Percentiles rank a stretch among this genome's conserved stretches.
These are phyloP conservation scores for Eumerus sabulonum DNA, from an alignment of 2,888 invertebrate genomes.

Conservation along the genomic window DNA sequence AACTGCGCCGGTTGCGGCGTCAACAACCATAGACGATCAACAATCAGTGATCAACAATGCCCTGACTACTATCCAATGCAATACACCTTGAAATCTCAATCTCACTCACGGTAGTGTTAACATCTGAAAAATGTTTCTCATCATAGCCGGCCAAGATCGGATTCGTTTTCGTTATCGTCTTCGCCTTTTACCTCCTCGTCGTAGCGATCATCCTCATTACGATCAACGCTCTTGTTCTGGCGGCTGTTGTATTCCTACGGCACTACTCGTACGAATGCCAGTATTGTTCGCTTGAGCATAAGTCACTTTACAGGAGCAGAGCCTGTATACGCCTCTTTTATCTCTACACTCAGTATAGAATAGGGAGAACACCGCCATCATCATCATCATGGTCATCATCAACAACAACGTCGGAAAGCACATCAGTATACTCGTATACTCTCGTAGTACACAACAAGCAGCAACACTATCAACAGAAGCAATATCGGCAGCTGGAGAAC, in stretches of 20 bases:
- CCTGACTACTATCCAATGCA: constrained; percentile 31
- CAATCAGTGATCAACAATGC: constrained; percentile 21
- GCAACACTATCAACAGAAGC: constrained; percentile 17
- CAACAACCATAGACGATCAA: constrained; percentile 31
- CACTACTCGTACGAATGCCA: constrained; percentile 32
- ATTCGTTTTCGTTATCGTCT: constrained; percentile 13
- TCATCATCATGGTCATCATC: constrained; percentile 37
- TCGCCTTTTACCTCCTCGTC: constrained; percentile 12
- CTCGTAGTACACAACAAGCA: not conserved
- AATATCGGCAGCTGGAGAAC: constrained; percentile 6
- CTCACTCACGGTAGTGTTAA: constrained; percentile 46
- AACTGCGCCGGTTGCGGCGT: constrained; percentile 46
- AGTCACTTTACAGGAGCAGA: constrained; percentile 64
- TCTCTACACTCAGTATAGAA: constrained; percentile 40
- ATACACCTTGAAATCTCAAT: constrained; percentile 63
- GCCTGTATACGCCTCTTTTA: constrained; percentile 66
- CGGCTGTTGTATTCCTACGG: too few species aligned
- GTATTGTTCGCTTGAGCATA: constrained; percentile 62
- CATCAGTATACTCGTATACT: not conserved
- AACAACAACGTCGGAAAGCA: constrained; percentile 25
- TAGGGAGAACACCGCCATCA: constrained; percentile 34
- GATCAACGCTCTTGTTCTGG: not conserved
- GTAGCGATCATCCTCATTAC: not conserved
- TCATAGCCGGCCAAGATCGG: constrained; percentile 25
- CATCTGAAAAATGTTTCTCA: constrained; percentile 54